Percentiles rank a stretch among this genome's conserved stretches.
Conservation (phyloP, 1,140 invertebrate species). For the Brevipalpus yothersi region DNA sequence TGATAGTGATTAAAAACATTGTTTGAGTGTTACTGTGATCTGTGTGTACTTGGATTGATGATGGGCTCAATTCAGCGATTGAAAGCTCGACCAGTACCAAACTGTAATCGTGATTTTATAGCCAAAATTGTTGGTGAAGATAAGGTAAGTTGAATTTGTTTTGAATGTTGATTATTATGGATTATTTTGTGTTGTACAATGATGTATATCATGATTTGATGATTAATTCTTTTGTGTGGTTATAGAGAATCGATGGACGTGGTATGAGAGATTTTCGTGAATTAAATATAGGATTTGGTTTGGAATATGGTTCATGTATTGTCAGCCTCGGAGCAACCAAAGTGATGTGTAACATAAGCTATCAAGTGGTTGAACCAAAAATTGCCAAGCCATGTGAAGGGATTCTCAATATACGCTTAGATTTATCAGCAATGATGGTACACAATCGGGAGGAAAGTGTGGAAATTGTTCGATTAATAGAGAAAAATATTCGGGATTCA, state of each 20-base stretch:
- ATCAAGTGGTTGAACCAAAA: conserved; percentile 58
- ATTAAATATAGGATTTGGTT: conserved; percentile 11
- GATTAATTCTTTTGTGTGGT: not conserved
- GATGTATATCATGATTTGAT: not conserved
- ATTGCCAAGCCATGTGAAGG: conserved; percentile 64
- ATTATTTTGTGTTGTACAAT: not conserved
- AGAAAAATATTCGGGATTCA: conserved; percentile 59
- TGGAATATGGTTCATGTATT: conserved; percentile 12
- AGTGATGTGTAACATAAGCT: conserved; percentile 58
- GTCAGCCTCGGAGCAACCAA: conserved; percentile 23
- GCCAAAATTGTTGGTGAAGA: not conserved
- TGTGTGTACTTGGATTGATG: not conserved
- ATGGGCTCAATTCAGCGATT: not conserved
- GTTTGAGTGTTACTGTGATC: too few relatives aligned
- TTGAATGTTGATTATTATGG: not conserved
- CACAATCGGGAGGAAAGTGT: conserved; percentile 50
- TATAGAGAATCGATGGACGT: conserved; percentile 11
- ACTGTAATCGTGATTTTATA: not conserved
- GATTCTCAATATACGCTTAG: conserved; percentile 55
- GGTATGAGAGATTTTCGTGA: conserved; percentile 7
- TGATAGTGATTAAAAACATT: too few relatives aligned
- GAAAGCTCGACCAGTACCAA: not conserved
- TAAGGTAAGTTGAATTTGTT: not conserved
- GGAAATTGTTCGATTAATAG: conserved; percentile 53
- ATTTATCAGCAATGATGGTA: conserved; percentile 54